Base-by-base conservation (phyloP, 2,113 vertebrate species). In the Austrofundulus limnaeus region DNA sequence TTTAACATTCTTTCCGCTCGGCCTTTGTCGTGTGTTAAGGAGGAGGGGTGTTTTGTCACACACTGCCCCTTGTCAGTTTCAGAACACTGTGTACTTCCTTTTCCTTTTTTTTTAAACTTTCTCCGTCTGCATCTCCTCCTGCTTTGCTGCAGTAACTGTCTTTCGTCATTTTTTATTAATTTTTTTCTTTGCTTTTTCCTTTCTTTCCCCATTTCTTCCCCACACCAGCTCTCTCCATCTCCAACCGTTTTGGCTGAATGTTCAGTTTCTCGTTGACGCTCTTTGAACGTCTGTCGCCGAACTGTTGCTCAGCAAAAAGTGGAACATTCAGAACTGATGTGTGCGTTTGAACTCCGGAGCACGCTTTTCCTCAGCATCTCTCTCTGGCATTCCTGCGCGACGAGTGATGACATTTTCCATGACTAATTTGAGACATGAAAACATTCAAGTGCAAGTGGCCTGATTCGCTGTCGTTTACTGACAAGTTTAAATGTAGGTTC, bases 1-100 rank as follows among this genome's bases (percentile, higher is more conserved):
- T 85, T 89, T 88, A 85, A 89, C 88, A 91, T 92, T 93, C 89
- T 90, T 92, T 92, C 90, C 83, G 73, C 87, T 87, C 23, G 59
- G 79, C 81, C 77, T 86, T 91, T 86, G 77, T 59, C 68, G 72
- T 80, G 82, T 74, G 85, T 89, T 89, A 87, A 73, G 66, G 46
- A 47, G 69, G 15, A 7, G 56, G 67, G n/a, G n/a, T n/a, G 87
- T 87, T 91, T 90, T 89, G 88, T 90, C 82, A 84, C 78, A 80
- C 49, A 31, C 68, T 51, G 61, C 80, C 80, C 66, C 80, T 72
- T 61, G 71, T 70, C 69, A 84, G 68, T 83, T 74, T 85, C 75
- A 43, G 65, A 78, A 60, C 66, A 73, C 57, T 14, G 50, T 41
- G 42, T 41, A 19, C 64, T 57, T 19, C 17, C 21, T 11, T 49